These are phyloP conservation scores for Aptenodytes patagonicus DNA, from an alignment of 2,113 vertebrate genomes.

Conservation along the genomic window DNA sequence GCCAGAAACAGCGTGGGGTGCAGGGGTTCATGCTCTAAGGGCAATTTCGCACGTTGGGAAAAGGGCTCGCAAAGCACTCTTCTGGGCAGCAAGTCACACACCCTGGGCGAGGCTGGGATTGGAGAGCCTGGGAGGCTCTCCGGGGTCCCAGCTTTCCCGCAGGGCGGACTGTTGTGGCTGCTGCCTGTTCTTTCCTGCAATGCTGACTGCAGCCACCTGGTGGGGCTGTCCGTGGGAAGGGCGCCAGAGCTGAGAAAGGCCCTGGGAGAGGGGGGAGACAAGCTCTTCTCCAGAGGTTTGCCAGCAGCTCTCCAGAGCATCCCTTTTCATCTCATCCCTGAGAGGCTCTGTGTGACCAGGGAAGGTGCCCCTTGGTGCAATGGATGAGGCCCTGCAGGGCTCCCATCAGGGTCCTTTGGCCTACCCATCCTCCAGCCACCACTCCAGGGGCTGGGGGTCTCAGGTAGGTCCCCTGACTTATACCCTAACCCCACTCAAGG, in stretches of 20 bases:
- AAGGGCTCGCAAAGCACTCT: no score
- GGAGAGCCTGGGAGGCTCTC: no score
- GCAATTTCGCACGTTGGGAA: no score
- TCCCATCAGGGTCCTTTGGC: neutral
- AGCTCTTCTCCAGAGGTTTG: neutral
- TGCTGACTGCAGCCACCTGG: rapidly evolving
- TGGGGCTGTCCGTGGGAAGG: neutral
- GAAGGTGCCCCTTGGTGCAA: neutral
- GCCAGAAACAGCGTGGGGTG: no score
- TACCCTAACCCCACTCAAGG: neutral
- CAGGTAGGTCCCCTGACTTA: rapidly evolving
- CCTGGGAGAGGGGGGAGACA: neutral
- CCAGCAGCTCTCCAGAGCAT: neutral
- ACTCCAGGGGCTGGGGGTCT: neutral
- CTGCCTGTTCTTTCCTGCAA: neutral
- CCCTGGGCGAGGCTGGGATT: no score
- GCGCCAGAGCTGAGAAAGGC: neutral
- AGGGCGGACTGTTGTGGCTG: no score
- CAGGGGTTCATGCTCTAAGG: no score
- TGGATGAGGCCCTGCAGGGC: neutral
- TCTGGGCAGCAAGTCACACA: no score
- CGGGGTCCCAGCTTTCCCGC: no score
- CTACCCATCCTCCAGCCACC: no score
- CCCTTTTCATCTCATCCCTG: neutral
- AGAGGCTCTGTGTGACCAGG: neutral